Conservation (phyloP, 2,888 invertebrate genomes). For the Elegia similella region DNA sequence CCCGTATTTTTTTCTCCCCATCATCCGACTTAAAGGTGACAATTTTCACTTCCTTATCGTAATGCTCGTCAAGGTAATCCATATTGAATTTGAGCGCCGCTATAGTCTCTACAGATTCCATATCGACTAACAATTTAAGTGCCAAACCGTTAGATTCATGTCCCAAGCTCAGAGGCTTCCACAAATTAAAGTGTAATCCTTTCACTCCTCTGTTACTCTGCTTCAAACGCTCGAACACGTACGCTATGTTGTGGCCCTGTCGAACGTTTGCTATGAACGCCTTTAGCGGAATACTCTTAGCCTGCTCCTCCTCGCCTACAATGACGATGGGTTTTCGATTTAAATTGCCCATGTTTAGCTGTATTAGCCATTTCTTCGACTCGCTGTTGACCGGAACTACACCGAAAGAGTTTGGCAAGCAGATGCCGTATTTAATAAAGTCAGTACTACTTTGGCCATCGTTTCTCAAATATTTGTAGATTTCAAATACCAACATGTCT, state of each 20-base stretch:
- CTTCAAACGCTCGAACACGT: conserved; percentile 46
- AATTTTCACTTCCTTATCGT: conserved; percentile 15
- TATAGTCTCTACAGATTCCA: conserved; percentile 60
- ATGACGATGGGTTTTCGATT: conserved; percentile 45
- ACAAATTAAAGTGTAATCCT: conserved; percentile 55
- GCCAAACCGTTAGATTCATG: conserved; percentile 38
- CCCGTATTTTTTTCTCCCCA: conserved; percentile 38
- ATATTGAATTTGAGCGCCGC: conserved; percentile 45
- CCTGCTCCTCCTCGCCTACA: conserved; percentile 44
- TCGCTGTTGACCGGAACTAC: conserved; percentile 59
- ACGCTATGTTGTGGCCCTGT: conserved; percentile 24
- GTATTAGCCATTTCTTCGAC: conserved; percentile 54
- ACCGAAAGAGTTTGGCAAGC: conserved; percentile 54
- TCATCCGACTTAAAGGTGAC: conserved; percentile 38
- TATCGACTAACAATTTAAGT: conserved; percentile 37
- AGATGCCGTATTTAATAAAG: conserved; percentile 60
- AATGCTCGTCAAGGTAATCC: conserved; percentile 45
- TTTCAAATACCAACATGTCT: conserved; percentile 54
- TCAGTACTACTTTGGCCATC: conserved; percentile 49
- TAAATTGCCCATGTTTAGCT: conserved; percentile 51
- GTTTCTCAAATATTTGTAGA: conserved; percentile 55
- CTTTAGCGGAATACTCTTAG: conserved; percentile 32
- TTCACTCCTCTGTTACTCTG: conserved; percentile 57
- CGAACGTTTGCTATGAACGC: conserved; percentile 14
- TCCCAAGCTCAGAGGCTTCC: conserved; percentile 43